Evolutionary conservation across 2,113 vertebrate species (phyloP), one percentile per base, ranked within the genome.

Genomic region (Lucifuga dentata): DNA sequence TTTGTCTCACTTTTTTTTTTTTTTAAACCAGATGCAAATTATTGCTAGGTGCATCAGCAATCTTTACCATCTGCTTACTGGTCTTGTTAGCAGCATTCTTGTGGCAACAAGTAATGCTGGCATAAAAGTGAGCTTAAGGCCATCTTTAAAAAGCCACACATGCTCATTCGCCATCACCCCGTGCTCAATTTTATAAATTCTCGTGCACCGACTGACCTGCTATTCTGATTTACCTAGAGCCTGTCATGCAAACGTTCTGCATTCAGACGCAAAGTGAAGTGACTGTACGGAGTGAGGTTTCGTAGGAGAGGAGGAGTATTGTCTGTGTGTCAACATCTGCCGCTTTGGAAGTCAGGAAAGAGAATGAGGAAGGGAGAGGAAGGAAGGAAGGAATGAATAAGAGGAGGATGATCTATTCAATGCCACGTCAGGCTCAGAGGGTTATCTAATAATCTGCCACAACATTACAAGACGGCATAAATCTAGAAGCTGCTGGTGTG

Each of bases 41-140:
- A 49, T 36, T 53, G 61, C 65, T 60, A 52, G n/a, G 6, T 52
- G 20, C 16, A 41, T 39, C 29, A 41, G 29, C 21, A 70, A 68
- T 69, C 19, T 73, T 77, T 65, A 63, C 75, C 60, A 73, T 71
- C 33, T 67, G 41, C 68, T 73, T 59, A 76, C 57, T 43, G 51
- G 63, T 70, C 78, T 69, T 16, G 29, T 90, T 79, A 73, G 70
- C 38, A 29, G 64, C 49, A 81, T 88, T 86, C 66, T 58, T 62
- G 41, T 6, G 16, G 20, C 51, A 78, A 74, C 62, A 62, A 55
- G 58, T 56, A 73, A 81, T 11, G 19, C 20, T 35, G 73, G 45
- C 23, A 68, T 61, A 26, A 59, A 65, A 51, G 35, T 11, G 12
- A 48, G 55, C 41, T 64, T 50, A 21, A 68, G 78, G 46, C 67